Percentiles rank a stretch among this genome's conserved stretches.
Evolutionary conservation across 2,113 vertebrate genomes (phyloP).

Genomic region (Progne subis): DNA sequence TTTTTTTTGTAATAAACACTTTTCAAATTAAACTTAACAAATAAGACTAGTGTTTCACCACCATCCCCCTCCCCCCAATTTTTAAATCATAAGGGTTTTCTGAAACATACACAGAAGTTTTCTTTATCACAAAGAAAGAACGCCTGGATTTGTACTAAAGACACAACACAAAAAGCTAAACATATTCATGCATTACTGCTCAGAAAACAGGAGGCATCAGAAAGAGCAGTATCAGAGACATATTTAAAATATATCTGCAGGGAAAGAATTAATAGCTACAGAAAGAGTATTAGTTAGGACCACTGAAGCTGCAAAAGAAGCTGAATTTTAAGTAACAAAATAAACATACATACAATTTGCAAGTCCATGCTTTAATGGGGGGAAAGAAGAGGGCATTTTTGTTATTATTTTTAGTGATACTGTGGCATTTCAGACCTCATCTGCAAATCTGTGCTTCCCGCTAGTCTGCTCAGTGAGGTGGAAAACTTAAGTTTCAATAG

Average conservation of each 20-base stretch:
- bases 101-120: neutral
- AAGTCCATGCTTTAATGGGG: neutral
- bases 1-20: neutral
- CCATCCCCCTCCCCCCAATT: accelerated
- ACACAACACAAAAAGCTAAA: neutral
- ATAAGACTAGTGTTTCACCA: neutral
- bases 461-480: neutral
- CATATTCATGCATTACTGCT: neutral
- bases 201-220: neutral
- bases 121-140: neutral
- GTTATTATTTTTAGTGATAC: neutral
- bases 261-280: neutral
- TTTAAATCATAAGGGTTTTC: neutral
- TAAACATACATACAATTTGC: neutral
- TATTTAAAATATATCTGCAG: neutral
- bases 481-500: neutral
- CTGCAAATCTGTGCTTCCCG: neutral
- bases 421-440: conserved; percentile 41
- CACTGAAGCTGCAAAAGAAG: neutral
- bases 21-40: neutral
- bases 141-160: neutral
- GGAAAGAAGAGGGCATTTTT: accelerated
- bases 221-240: neutral
- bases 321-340: neutral
- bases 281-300: neutral